Conservation (phyloP, 2,888 invertebrate species). For the Alloplasta piceator region DNA sequence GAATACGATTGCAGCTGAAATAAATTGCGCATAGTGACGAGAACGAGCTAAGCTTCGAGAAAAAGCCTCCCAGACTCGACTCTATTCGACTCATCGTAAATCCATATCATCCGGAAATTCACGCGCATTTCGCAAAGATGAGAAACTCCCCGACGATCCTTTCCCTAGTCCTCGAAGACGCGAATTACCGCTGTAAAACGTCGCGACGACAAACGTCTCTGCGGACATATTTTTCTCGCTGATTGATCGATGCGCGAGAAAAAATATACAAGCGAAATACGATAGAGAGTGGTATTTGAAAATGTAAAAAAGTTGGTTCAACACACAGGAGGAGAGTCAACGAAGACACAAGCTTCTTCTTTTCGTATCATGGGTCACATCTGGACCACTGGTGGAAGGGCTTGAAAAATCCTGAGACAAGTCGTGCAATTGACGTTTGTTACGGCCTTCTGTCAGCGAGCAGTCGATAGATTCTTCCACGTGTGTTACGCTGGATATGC, state of each 20-base stretch:
- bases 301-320: slow-evolving; percentile 19
- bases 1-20: too few relatives aligned
- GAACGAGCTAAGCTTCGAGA: too few relatives aligned
- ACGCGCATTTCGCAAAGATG: not conserved
- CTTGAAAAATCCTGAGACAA: too few relatives aligned
- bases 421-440: too few relatives aligned
- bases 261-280: slow-evolving; percentile 38
- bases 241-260: slow-evolving; percentile 19
- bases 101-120: not conserved
- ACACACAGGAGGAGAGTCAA: too few relatives aligned
- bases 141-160: slow-evolving; percentile 1
- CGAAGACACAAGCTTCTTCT: too few relatives aligned
- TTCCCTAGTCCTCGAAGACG: slow-evolving; percentile 1
- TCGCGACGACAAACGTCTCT: slow-evolving; percentile 6
- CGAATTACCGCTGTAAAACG: not conserved
- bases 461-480: slow-evolving; percentile 11
- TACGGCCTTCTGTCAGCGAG: too few relatives aligned
- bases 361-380: too few relatives aligned
- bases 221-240: slow-evolving; percentile 13
- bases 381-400: too few relatives aligned
- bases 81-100: not conserved
- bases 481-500: slow-evolving; percentile 38
- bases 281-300: not conserved
- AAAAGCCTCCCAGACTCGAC: too few relatives aligned
- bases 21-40: too few relatives aligned